Evolutionary conservation across 2,888 invertebrate species (phyloP), one percentile per base, ranked within the genome.

Genomic region (Aricia artaxerxes): DNA sequence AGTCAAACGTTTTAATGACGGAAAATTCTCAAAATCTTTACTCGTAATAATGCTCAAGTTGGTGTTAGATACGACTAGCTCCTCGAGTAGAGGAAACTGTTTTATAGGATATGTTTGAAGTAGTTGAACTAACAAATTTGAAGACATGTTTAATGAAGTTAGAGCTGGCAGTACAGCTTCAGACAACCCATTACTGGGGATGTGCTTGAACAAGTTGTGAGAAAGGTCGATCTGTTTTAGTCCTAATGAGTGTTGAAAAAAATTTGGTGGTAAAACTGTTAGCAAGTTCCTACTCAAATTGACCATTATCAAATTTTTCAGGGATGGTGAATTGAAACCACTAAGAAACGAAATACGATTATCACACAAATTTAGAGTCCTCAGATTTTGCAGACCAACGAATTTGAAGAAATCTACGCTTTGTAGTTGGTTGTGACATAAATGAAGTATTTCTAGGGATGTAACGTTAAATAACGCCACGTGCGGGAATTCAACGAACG

Each of bases 21-120:
- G 97, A 86, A 98, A 98, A 60, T 97, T 96, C 86, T 97, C 97
- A 85, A 98, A 98, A 86, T 98, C 98, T 87, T 97, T 97, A 83
- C 97, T 97, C 0, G 97, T 97, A 77, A 98, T 95, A 82, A 98
- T 97, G 35, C 96, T 97, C 78, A 98, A 94, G 88, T 98, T 98
- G 7, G 98, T 98, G 73, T 95, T 95, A 81, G 96, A 96, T 83
- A 97, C 96, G 87, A 97, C 96, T 79, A 98, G 95, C 89, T 98
- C 97, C 88, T 97, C 97, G n/a, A 98, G 93, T n/a, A 96, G 94
- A 2, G 97, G 96, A 91, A 97, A 97, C 85, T 96, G 95, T 85
- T 97, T 96, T 64, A 96, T 95, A 80, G 96, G 95, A 84, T 96
- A 95, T 86, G 96, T 95, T 84, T 97, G 97, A 87, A 97, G 96